Percentiles rank a stretch among this genome's conserved stretches.
Conservation (phyloP, 2,113 vertebrate genomes). For the Coregonus clupeaformis region DNA sequence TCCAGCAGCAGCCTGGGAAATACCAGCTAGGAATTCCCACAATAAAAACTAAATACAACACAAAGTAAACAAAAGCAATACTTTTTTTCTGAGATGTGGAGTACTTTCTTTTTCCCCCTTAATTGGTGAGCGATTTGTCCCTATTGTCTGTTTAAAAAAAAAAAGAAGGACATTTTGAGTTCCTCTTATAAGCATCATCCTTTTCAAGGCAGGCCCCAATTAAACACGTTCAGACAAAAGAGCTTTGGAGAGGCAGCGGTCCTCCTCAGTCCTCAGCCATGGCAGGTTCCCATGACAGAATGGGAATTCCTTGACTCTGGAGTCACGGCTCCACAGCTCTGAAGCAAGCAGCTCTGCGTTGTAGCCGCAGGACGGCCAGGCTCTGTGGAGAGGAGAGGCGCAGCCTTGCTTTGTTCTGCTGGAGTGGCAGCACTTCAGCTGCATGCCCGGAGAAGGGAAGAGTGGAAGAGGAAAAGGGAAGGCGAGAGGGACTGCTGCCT, state of each 20-base stretch:
- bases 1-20: too few species aligned
- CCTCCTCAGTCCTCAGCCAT: conserved; percentile 25
- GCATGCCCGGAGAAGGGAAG: neutral
- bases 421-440: conserved; percentile 24
- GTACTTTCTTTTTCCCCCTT: neutral
- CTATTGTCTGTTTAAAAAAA: conserved; percentile 30
- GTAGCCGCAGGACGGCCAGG: conserved; percentile 21
- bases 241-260: conserved; percentile 52
- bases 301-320: conserved; percentile 59
- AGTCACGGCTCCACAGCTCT: conserved; percentile 30
- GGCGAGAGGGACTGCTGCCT: neutral
- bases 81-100: conserved; percentile 6
- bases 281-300: conserved; percentile 62
- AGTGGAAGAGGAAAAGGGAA: neutral
- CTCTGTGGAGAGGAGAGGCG: conserved; percentile 8
- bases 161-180: conserved; percentile 46
- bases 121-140: conserved; percentile 41
- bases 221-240: conserved; percentile 55
- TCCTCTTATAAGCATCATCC: conserved; percentile 52
- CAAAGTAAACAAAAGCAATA: conserved; percentile 3
- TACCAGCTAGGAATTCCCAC: conserved; percentile 4
- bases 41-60: neutral
- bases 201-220: conserved; percentile 54
- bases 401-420: conserved; percentile 62
- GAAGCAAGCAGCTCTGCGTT: conserved; percentile 3